Conservation (phyloP, 2,113 vertebrate genomes). For the Phalacrocorax carbo region DNA sequence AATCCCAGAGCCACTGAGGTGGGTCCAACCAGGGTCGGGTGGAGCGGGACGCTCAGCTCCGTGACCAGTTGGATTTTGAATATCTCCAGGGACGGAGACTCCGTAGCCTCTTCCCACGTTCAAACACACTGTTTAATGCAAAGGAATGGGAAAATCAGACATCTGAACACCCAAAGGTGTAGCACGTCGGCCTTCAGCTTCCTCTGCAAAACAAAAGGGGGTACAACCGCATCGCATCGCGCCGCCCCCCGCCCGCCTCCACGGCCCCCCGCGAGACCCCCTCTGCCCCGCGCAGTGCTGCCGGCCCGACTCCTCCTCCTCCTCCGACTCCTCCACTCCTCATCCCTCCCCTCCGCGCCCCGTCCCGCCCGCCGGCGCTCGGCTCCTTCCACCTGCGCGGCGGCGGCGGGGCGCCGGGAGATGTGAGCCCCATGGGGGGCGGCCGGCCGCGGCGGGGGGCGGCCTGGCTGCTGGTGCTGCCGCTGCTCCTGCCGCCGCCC, state of each 20-base stretch:
- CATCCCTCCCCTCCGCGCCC: neutral
- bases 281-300: neutral
- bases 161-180: neutral
- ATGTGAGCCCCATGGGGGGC: no score
- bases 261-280: neutral
- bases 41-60: neutral
- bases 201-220: no score
- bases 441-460: no score
- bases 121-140: neutral
- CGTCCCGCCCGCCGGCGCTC: neutral
- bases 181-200: neutral
- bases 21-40: neutral
- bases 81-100: neutral
- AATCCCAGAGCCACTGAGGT: neutral
- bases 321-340: no score
- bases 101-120: neutral
- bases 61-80: accelerated
- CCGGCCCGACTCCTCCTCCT: neutral
- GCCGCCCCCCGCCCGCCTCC: neutral
- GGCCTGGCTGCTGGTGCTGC: no score
- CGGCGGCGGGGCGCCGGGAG: no score
- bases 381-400: no score
- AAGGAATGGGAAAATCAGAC: accelerated
- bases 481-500: no score
- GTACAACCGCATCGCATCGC: neutral